phyloP scores from a whole-genome alignment of 2,797 vertebrate genomes.

The Mionectes olivaceus region DNA sequence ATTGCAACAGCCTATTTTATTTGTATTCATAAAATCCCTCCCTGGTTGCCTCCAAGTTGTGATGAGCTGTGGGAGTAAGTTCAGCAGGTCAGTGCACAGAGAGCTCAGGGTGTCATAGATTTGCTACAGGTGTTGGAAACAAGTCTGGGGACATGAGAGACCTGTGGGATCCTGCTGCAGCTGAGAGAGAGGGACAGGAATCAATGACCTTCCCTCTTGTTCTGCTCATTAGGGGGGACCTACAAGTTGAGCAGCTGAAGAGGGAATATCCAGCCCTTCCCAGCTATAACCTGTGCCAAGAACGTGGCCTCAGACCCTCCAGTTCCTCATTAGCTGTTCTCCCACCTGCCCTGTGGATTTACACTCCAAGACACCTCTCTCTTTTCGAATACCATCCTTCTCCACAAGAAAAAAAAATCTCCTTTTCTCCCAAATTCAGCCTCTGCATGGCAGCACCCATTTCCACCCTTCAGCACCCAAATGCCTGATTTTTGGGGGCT shows the following conservation, averaged over 20 bases:
- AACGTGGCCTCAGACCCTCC: fast-evolving
- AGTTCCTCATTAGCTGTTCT: background rate
- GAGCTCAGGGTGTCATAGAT: background rate
- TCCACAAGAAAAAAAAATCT: background rate
- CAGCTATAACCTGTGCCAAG: background rate
- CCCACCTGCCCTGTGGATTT: background rate
- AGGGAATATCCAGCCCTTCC: background rate
- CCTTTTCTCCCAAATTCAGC: background rate
- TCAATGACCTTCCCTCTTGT: background rate
- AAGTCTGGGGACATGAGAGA: background rate
- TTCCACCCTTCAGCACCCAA: background rate
- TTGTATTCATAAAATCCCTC: background rate
- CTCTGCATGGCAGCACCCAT: background rate
- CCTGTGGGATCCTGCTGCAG: background rate
- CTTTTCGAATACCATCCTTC: background rate
- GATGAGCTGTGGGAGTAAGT: background rate
- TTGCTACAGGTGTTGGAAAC: background rate
- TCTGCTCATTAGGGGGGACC: background rate
- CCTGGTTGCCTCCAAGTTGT: background rate
- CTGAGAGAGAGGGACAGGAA: background rate
- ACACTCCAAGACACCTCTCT: background rate
- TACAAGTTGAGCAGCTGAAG: background rate
- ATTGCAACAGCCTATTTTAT: background rate
- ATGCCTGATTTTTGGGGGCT: background rate
- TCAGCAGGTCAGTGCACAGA: background rate